Base-by-base conservation (phyloP, 2,888 invertebrate genomes). In the Epistrophe grossulariae region DNA sequence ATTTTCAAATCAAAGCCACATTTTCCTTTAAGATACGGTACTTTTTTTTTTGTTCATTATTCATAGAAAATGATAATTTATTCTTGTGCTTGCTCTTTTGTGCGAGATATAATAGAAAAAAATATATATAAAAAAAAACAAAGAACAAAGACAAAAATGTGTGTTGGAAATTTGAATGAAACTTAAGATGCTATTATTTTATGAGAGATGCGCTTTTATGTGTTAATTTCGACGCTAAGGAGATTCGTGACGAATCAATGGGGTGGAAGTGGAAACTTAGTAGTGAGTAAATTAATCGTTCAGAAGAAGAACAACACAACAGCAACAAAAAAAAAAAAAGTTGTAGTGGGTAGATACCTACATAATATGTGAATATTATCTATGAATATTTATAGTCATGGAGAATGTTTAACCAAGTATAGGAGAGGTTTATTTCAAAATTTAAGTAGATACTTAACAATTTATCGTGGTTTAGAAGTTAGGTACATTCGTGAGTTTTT, bases 181-280 rank as follows among this genome's bases (percentile, higher is more conserved):
- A 68, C 68, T 50, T 35, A 50, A 50, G 68, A 68, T 68, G 68
- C 50, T 50, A 50, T 68, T 68, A 68, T 68, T 43, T 62, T 50
- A 68, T 68, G 68, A 68, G 68, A 68, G 35, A 68, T 68, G 68
- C 68, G 35, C 68, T 68, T 68, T 68, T 68, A 68, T 50, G 68
- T 50, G 48, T 38, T 50, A 50, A 68, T 68, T 68, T 68, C 13
- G 17, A 68, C 35, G 68, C 38, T 68, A 38, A 35, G 19, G 66
- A 66, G 48, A 43, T 15, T 62, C 62, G 19, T 43, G 24, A 24
- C 24, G 43, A 66, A 48, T 50, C 48, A 66, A 66, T 66, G 66
- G 45, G 48, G 31, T 66, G 35, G 68, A 68, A 50, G 68, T 68
- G 50, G 68, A 11, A 50, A 50, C 68, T 68, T 68, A 68, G 68